These are phyloP conservation scores for Orthosia incerta DNA, from an alignment of 2,888 invertebrate genomes.

Conservation along the genomic window DNA sequence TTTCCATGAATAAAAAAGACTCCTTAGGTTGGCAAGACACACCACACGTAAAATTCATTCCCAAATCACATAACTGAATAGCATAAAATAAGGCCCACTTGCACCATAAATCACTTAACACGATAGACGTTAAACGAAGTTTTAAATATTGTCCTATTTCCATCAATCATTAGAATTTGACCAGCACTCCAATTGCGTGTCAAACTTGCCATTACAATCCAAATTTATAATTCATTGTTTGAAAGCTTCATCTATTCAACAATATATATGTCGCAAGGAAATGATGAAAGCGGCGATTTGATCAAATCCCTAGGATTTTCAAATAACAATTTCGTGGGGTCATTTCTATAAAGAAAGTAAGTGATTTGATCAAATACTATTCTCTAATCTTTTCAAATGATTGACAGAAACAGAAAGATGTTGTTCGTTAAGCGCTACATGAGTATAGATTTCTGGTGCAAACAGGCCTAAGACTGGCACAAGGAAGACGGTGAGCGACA, in stretches of 20 bases:
- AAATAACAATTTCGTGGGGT: too few species aligned
- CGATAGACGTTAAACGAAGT: conserved; percentile 2
- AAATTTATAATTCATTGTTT: neutral
- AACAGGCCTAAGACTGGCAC: conserved; percentile 10
- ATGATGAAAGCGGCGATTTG: too few species aligned
- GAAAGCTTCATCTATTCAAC: neutral
- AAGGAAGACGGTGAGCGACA: conserved; percentile 57
- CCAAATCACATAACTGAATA: conserved; percentile 36
- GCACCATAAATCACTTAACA: neutral
- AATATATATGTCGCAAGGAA: too few species aligned
- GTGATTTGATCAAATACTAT: too few species aligned
- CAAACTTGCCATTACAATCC: neutral
- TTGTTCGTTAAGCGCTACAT: neutral
- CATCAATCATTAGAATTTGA: neutral
- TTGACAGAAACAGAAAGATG: neutral
- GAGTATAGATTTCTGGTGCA: neutral
- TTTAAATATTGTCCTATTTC: neutral
- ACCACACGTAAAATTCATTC: conserved; percentile 39
- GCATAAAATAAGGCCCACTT: conserved; percentile 22
- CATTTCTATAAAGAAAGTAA: too few species aligned
- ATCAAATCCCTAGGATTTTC: too few species aligned
- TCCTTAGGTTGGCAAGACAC: conserved; percentile 15
- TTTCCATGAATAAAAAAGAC: conserved; percentile 4
- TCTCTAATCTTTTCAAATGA: neutral
- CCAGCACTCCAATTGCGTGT: neutral